These are phyloP conservation scores for Cephus rjabovi DNA, from an alignment of 2,888 invertebrate species.

Conservation along the genomic window DNA sequence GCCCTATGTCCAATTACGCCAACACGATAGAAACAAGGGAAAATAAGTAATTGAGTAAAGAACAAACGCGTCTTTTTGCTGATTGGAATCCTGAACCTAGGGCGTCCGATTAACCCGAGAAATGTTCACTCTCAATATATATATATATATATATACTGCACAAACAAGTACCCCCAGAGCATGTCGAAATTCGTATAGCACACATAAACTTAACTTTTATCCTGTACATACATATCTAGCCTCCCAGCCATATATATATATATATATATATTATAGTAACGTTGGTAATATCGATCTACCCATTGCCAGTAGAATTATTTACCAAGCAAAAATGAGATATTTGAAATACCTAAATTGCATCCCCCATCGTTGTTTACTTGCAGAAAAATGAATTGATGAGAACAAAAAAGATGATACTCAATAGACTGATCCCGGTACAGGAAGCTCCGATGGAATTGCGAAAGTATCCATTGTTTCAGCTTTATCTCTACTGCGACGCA, in stretches of 20 bases:
- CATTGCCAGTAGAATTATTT: not conserved
- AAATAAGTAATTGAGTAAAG: not conserved
- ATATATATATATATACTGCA: too few relatives aligned
- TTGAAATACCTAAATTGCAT: not conserved
- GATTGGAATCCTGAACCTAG: not conserved
- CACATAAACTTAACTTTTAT: not conserved
- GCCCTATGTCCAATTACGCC: not conserved
- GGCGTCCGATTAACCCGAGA: too few relatives aligned
- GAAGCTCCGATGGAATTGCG: slow-evolving; percentile 76
- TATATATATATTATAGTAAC: not conserved
- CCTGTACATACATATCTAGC: not conserved
- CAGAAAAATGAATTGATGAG: slow-evolving; percentile 77
- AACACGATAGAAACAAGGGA: not conserved
- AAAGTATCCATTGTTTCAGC: slow-evolving; percentile 75
- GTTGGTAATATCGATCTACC: not conserved
- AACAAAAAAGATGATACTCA: slow-evolving; percentile 76
- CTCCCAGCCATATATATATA: not conserved
- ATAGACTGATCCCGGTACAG: slow-evolving; percentile 75
- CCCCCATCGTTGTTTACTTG: slow-evolving; percentile 23
- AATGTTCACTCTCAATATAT: too few relatives aligned
- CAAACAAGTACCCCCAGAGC: not conserved
- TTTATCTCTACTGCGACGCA: slow-evolving; percentile 53
- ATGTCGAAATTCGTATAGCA: not conserved
- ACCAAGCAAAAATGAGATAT: not conserved
- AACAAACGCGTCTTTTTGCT: not conserved